A percentile compares a stretch with the other conserved stretches of the same genome.
Evolutionary conservation across 2,888 invertebrate genomes (phyloP).

Genomic region (Chelonus formosanus): DNA sequence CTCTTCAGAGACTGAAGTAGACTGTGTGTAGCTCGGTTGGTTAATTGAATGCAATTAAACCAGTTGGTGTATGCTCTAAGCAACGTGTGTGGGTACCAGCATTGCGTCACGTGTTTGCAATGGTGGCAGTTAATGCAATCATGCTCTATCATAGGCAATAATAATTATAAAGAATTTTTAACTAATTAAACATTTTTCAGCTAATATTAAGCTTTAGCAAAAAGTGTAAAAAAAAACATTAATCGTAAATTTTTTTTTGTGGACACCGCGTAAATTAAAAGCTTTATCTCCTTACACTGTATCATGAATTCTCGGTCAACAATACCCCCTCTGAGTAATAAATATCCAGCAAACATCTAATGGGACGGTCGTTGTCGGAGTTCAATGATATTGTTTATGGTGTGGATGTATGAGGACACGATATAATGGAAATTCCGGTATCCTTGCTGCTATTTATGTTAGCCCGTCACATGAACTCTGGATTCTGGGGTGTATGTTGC

Average conservation of each 20-base stretch:
- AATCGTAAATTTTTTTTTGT: background rate
- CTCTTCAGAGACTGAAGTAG: background rate
- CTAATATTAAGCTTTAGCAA: too few relatives aligned
- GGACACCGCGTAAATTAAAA: constrained; percentile 1
- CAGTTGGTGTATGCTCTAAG: constrained; percentile 6
- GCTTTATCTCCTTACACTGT: background rate
- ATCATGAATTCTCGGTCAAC: constrained; percentile 20
- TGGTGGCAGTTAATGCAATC: background rate
- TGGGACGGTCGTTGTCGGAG: constrained; percentile 44
- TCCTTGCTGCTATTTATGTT: constrained; percentile 54
- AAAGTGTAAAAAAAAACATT: background rate
- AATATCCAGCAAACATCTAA: constrained; percentile 53
- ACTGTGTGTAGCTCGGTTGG: constrained; percentile 1
- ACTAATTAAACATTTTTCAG: too few relatives aligned
- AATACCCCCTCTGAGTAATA: constrained; percentile 44
- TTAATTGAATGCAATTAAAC: constrained; percentile 27
- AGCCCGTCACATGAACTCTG: constrained; percentile 44
- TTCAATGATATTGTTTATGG: constrained; percentile 61
- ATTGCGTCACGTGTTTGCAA: constrained; percentile 7
- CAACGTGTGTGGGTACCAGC: constrained; percentile 5
- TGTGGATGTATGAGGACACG: constrained; percentile 51
- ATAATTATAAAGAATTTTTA: too few relatives aligned
- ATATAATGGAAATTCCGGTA: constrained; percentile 59
- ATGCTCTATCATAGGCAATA: background rate
- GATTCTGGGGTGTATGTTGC: constrained; percentile 1